phyloP scores from a whole-genome alignment of 2,888 invertebrate genomes.

The Nineta flava region DNA sequence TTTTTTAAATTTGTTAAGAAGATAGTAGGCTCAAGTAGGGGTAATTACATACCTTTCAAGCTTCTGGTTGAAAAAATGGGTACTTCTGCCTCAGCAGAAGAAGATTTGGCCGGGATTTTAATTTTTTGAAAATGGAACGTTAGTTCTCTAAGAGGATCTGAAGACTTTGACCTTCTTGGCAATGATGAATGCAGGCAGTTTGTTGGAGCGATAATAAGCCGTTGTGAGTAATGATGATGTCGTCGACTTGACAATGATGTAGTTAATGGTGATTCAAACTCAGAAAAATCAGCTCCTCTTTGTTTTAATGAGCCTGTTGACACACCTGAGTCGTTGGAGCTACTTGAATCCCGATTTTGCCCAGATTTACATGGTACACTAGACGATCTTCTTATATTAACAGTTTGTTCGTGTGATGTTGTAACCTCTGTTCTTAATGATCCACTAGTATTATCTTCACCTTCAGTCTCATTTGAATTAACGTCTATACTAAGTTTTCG shows the following conservation, averaged over 20 bases:
- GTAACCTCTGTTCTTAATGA: constrained; percentile 11
- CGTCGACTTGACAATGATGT: constrained; percentile 35
- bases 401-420: constrained; percentile 22
- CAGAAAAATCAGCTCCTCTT: constrained; percentile 41
- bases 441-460: constrained; percentile 21
- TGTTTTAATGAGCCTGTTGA: constrained; percentile 51
- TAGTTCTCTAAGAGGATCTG: constrained; percentile 54
- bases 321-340: constrained; percentile 70
- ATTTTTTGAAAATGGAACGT: constrained; percentile 52
- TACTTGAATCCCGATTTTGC: constrained; percentile 64
- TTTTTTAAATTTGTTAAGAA: neutral
- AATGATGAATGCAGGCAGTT: constrained; percentile 45
- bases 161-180: constrained; percentile 59
- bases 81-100: constrained; percentile 62
- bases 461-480: constrained; percentile 28
- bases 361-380: constrained; percentile 64
- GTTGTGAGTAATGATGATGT: constrained; percentile 36
- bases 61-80: constrained; percentile 48
- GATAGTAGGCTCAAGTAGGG: too few relatives aligned
- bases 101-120: constrained; percentile 46
- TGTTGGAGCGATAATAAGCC: constrained; percentile 23
- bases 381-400: constrained; percentile 56
- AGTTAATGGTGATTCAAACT: constrained; percentile 50
- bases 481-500: constrained; percentile 22
- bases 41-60: constrained; percentile 29